Evolutionary conservation across 2,888 invertebrate species (phyloP), one percentile per base, ranked within the genome.

Genomic region (Dilophus febrilis): DNA sequence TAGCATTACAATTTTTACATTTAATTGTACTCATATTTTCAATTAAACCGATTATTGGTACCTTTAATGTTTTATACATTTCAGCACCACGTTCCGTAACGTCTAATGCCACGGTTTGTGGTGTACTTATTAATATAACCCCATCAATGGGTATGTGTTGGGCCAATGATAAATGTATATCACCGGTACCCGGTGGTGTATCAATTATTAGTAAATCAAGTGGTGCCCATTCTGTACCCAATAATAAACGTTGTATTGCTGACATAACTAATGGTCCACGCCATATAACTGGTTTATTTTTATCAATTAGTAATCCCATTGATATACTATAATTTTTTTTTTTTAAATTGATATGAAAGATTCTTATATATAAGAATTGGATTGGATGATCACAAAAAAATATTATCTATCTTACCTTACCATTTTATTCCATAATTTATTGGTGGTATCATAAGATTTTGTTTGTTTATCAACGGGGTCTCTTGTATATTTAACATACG

Each of bases 101-200:
- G 55, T 88, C 75, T 6, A 92, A 56, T 0, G 94, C 83, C 3
- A 90, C 81, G 40, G 74, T 74, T 58, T 94, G 94, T 0, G 94
- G 92, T 1, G 92, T 95, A 8, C 91, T 88, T 0, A 95, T 87
- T 36, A 95, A 65, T n/a, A 95, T 54, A 4, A 81, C 86, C 72
- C 86, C 92, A 53, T 79, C 67, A 35, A 94, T 73, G 2, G 86
- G 85, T 36, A 91, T 65, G 61, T 84, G 88, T 61, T 95, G 95
- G 32, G 85, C 72, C 2, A 95, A 68, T 1, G 92, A 90, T 2
- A 95, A 66, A 57, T 92, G 91, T 1, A 90, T 86, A 61, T 95
- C 95, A 0, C 95, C 95, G 1, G 95, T 95, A 27, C 95, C 95
- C 0, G 95, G 95, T 3, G 95, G 95, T 50, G 94, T 92, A 63